These are phyloP conservation scores for Austrolebias charrua DNA, from an alignment of 2,797 vertebrate genomes.

Conservation along the genomic window DNA sequence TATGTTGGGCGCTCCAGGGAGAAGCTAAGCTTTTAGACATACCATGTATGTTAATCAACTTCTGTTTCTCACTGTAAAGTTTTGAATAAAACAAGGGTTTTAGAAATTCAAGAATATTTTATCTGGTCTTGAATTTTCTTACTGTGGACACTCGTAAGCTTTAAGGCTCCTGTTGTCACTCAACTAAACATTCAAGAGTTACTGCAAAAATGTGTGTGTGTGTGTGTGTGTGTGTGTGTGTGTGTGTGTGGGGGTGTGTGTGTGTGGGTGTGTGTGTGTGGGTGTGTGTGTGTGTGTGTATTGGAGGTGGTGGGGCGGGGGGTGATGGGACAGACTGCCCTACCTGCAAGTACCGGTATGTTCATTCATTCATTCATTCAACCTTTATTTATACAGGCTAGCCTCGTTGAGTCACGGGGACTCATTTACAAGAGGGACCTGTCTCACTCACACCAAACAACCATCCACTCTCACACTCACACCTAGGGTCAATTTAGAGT, in stretches of 20 bases:
- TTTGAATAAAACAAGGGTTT: slow-evolving; percentile 54
- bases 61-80: slow-evolving; percentile 26
- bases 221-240: slow-evolving; percentile 26
- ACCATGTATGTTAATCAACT: slow-evolving; percentile 59
- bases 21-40: slow-evolving; percentile 49
- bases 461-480: no score
- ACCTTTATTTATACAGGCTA: no score
- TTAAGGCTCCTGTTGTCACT: no score
- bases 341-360: slow-evolving; percentile 33
- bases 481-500: no score
- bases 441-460: no score
- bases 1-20: not conserved
- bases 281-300: slow-evolving; percentile 28
- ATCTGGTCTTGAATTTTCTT: not conserved
- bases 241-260: slow-evolving; percentile 27
- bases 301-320: no score
- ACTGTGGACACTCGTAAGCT: not conserved
- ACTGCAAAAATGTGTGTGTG: slow-evolving; percentile 27
- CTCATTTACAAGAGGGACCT: no score
- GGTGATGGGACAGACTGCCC: no score
- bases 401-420: no score
- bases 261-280: slow-evolving; percentile 30
- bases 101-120: not conserved
- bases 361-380: no score
- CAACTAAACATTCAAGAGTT: not conserved